These are phyloP conservation scores for Crepidodera aurea DNA, from an alignment of 2,888 invertebrate species.

Conservation along the genomic window DNA sequence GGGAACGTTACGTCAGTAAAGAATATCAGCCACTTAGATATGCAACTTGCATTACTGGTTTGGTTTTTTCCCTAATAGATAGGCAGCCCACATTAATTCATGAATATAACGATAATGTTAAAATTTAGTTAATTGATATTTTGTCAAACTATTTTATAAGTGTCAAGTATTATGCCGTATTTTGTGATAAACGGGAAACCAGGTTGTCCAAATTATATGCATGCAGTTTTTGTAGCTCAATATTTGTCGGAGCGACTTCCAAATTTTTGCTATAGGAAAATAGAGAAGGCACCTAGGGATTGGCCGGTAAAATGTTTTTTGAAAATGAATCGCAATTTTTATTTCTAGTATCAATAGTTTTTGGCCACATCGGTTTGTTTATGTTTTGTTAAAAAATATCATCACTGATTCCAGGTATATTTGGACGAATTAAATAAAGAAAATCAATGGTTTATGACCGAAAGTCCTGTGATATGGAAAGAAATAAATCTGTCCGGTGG, in stretches of 20 bases:
- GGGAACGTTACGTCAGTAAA: too few relatives aligned
- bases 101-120: not conserved
- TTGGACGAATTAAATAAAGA: conserved; percentile 63
- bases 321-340: too few relatives aligned
- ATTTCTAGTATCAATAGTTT: too few relatives aligned
- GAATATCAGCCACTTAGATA: too few relatives aligned
- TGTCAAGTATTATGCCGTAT: conserved; percentile 53
- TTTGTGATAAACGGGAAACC: conserved; percentile 67
- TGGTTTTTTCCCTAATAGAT: not conserved
- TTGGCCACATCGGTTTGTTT: too few relatives aligned
- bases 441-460: conserved; percentile 66
- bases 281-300: conserved; percentile 62
- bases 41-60: not conserved
- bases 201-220: conserved; percentile 64
- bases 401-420: conserved; percentile 63
- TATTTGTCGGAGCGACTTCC: conserved; percentile 66
- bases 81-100: not conserved
- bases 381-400: too few relatives aligned
- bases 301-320: conserved; percentile 57
- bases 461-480: conserved; percentile 70
- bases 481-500: conserved; percentile 66
- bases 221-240: conserved; percentile 66
- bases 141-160: not conserved
- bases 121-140: not conserved
- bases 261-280: conserved; percentile 64